Conservation (phyloP, 2,797 vertebrate genomes). For the Spinibarbus caldwelli region DNA sequence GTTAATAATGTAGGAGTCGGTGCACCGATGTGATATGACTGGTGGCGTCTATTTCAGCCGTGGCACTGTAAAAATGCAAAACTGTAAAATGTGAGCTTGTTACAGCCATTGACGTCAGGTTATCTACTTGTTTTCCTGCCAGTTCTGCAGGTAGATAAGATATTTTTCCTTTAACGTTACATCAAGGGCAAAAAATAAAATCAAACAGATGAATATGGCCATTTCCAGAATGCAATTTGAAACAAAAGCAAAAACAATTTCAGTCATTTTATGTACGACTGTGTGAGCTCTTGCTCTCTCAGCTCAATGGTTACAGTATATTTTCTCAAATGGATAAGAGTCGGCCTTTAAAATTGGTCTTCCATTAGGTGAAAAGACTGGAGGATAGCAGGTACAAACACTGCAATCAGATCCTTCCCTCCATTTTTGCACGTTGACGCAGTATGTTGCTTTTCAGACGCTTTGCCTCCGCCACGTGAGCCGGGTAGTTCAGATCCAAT, state of each 20-base stretch:
- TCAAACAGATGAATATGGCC: conserved; percentile 54
- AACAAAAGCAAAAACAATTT: conserved; percentile 66
- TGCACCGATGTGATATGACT: not conserved
- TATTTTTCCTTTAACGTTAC: conserved; percentile 7
- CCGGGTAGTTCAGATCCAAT: conserved; percentile 5
- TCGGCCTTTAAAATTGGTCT: conserved; percentile 31
- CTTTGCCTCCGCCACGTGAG: not conserved
- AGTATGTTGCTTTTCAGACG: not conserved
- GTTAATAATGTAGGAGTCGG: too few species aligned
- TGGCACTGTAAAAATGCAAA: not conserved
- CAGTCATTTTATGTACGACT: conserved; percentile 54
- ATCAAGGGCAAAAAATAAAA: conserved; percentile 30
- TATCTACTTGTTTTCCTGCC: conserved; percentile 14
- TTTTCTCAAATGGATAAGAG: conserved; percentile 41
- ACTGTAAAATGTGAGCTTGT: not conserved
- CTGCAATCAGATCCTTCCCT: conserved; percentile 25
- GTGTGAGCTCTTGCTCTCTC: conserved; percentile 35
- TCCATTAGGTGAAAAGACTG: conserved; percentile 32
- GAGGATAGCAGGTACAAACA: conserved; percentile 13
- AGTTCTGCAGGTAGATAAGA: not conserved
- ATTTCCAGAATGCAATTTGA: conserved; percentile 61
- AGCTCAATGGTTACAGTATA: conserved; percentile 21
- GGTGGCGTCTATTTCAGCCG: not conserved
- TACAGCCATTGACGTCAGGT: not conserved
- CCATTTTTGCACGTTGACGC: not conserved